phyloP scores from a whole-genome alignment of 2,888 invertebrate genomes.

The Fissipunctia ypsillon region DNA sequence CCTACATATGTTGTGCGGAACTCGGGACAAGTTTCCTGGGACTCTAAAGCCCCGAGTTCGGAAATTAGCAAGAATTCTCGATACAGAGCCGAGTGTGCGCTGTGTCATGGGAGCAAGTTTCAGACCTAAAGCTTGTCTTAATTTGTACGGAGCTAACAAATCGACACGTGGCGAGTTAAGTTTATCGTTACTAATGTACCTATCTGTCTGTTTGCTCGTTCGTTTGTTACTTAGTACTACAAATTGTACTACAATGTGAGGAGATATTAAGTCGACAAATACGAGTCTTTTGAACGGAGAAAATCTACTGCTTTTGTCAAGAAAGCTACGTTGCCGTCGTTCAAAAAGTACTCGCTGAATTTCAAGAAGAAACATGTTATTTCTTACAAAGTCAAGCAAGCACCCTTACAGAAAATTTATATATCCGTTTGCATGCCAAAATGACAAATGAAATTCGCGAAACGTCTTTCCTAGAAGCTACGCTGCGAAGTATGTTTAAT shows the following conservation, averaged over 20 bases:
- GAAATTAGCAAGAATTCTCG: conserved; percentile 47
- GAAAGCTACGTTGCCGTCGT: neutral
- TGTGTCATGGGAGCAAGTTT: conserved; percentile 38
- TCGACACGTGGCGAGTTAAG: conserved; percentile 27
- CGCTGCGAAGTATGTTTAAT: conserved; percentile 67
- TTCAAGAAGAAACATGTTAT: conserved; percentile 18
- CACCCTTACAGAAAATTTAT: conserved; percentile 39
- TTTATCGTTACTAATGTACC: neutral
- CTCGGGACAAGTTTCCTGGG: conserved; percentile 36
- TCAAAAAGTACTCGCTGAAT: conserved; percentile 13
- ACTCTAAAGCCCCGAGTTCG: conserved; percentile 26
- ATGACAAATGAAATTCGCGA: conserved; percentile 74
- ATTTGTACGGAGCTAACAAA: conserved; percentile 29
- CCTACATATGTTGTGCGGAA: conserved; percentile 38
- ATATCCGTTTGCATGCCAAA: conserved; percentile 64
- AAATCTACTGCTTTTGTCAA: neutral
- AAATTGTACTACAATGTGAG: conserved; percentile 1
- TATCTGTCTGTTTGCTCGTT: neutral
- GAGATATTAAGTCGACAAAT: neutral
- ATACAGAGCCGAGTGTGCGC: conserved; percentile 24
- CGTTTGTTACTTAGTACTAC: conserved; percentile 2
- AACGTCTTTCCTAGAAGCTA: conserved; percentile 61
- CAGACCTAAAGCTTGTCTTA: conserved; percentile 26
- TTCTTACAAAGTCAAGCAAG: conserved; percentile 31
- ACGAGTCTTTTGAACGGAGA: conserved; percentile 11